Percentiles rank a stretch among this genome's conserved stretches.
phyloP scores from a whole-genome alignment of 2,797 vertebrate species.

The Parambassis ranga region DNA sequence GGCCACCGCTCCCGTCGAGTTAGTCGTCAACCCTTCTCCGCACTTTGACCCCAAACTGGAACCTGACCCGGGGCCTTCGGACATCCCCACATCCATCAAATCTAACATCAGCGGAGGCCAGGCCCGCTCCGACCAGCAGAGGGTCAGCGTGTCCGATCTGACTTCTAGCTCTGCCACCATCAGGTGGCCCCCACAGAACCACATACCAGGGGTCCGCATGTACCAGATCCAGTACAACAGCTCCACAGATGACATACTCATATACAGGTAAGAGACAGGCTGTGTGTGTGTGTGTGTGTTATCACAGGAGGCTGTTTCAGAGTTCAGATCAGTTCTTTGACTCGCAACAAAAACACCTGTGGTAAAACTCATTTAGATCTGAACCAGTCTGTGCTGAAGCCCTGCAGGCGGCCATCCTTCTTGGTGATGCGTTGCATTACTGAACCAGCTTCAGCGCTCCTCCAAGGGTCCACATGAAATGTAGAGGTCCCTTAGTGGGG shows the following conservation, averaged over 20 bases:
- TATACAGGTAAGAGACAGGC: constrained; percentile 85
- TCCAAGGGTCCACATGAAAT: not conserved
- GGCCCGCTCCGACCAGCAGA: constrained; percentile 72
- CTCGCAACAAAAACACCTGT: no score
- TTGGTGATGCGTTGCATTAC: no score
- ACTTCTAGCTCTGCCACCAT: constrained; percentile 86
- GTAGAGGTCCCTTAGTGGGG: not conserved
- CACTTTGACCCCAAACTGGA: constrained; percentile 87
- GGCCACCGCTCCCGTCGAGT: constrained; percentile 87
- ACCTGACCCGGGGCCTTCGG: constrained; percentile 81
- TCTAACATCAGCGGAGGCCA: constrained; percentile 80
- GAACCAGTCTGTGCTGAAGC: no score
- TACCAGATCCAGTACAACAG: constrained; percentile 98
- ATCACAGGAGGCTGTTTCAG: not conserved
- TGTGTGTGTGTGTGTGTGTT: not conserved
- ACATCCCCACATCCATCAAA: constrained; percentile 85
- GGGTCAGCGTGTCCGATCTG: constrained; percentile 86
- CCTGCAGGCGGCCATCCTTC: no score
- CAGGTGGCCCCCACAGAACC: constrained; percentile 88
- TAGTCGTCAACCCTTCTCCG: constrained; percentile 85
- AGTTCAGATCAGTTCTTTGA: not conserved
- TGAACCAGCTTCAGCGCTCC: not conserved
- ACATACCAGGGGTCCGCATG: constrained; percentile 89
- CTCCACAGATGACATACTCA: constrained; percentile 88
- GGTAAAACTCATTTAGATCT: no score